Conservation (phyloP, 2,888 invertebrate genomes). For the Tromatobia lineatoria region DNA sequence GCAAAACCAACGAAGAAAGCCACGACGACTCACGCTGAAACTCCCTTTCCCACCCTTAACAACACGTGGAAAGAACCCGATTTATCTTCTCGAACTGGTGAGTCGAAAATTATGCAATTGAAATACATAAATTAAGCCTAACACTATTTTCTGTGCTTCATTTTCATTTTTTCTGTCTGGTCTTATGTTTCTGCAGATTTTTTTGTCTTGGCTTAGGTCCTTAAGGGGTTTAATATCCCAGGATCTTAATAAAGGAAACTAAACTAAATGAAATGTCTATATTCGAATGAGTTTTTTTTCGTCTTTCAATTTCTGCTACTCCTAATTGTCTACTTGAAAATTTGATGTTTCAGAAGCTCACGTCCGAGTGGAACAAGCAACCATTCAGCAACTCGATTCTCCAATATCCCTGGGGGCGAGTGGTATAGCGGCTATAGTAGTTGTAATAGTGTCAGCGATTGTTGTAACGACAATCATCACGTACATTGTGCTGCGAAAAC, state of each 20-base stretch:
- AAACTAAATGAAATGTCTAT: too few species aligned
- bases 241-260: too few species aligned
- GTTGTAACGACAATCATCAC: slow-evolving; percentile 72
- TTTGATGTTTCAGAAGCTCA: slow-evolving; percentile 54
- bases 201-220: too few species aligned
- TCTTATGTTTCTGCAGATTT: too few species aligned
- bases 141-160: too few species aligned
- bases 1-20: slow-evolving; percentile 28
- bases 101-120: background rate
- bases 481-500: slow-evolving; percentile 71
- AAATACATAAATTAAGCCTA: background rate
- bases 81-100: slow-evolving; percentile 59
- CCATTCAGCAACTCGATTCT: slow-evolving; percentile 55
- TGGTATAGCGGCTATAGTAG: slow-evolving; percentile 70
- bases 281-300: too few species aligned
- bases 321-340: too few species aligned
- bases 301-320: too few species aligned
- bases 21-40: slow-evolving; percentile 48
- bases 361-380: slow-evolving; percentile 60
- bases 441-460: slow-evolving; percentile 74
- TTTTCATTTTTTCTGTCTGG: too few species aligned
- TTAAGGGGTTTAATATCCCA: too few species aligned
- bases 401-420: slow-evolving; percentile 53
- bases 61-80: slow-evolving; percentile 37
- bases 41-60: slow-evolving; percentile 61